These are phyloP conservation scores for Melanotaenia trifasciata DNA, from an alignment of 2,797 vertebrate species.

Conservation along the genomic window DNA sequence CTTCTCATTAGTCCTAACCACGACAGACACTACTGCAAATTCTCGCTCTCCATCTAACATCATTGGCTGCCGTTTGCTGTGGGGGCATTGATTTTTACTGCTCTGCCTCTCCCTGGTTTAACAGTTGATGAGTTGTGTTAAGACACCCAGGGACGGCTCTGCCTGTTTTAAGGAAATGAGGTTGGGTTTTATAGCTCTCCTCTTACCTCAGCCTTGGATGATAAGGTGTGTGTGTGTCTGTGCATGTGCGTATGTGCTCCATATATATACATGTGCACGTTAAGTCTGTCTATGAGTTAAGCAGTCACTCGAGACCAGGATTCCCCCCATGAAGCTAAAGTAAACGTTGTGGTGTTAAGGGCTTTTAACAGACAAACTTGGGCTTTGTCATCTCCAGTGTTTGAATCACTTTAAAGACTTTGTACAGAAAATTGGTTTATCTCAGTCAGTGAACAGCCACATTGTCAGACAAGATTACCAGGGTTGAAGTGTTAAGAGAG, in stretches of 20 bases:
- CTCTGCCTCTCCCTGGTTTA: constrained; percentile 78
- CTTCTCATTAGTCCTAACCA: constrained; percentile 23
- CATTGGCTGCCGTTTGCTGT: constrained; percentile 90
- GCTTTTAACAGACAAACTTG: constrained; percentile 65
- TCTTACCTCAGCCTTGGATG: constrained; percentile 63
- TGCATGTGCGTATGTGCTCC: not conserved
- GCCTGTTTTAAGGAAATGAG: constrained; percentile 77
- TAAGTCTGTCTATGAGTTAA: constrained; percentile 37
- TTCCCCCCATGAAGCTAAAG: constrained; percentile 66
- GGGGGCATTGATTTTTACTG: constrained; percentile 89
- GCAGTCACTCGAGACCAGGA: constrained; percentile 52
- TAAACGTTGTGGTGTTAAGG: constrained; percentile 68
- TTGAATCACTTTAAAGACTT: constrained; percentile 66
- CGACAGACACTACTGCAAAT: constrained; percentile 64
- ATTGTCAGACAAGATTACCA: constrained; percentile 56
- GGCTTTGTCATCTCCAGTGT: constrained; percentile 59
- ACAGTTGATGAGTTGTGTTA: constrained; percentile 84
- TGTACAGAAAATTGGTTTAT: constrained; percentile 70
- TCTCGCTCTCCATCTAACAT: constrained; percentile 73
- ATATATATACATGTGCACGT: not conserved
- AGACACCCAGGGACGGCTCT: constrained; percentile 71
- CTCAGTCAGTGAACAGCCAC: constrained; percentile 55
- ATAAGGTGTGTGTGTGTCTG: constrained; percentile 40
- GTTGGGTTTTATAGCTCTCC: constrained; percentile 71
- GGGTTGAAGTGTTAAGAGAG: constrained; percentile 41